A percentile compares a stretch with the other conserved stretches of the same genome.
These are phyloP conservation scores for Hemistola chrysoprasaria DNA, from an alignment of 2,888 invertebrate species.

Conservation along the genomic window DNA sequence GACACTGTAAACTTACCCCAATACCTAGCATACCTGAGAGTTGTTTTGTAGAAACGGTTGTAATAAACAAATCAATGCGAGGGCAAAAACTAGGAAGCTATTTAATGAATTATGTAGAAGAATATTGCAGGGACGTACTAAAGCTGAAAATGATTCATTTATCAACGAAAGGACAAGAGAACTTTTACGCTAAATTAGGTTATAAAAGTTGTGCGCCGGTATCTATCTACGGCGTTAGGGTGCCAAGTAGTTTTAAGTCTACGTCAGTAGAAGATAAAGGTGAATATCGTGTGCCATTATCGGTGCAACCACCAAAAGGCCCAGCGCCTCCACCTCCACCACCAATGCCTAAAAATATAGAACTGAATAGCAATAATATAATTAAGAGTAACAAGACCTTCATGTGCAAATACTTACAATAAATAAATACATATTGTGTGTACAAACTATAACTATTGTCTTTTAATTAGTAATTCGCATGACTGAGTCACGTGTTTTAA, in stretches of 20 bases:
- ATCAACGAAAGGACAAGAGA: constrained; percentile 88
- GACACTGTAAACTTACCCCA: constrained; percentile 90
- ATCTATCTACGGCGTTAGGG: constrained; percentile 84
- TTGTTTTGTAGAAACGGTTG: constrained; percentile 92
- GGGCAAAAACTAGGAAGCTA: constrained; percentile 90
- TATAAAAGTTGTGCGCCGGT: constrained; percentile 86
- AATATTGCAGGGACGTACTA: constrained; percentile 85
- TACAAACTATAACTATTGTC: no score
- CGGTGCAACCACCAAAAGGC: constrained; percentile 23
- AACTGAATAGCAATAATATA: constrained; percentile 35
- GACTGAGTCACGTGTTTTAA: no score
- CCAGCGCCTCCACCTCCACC: constrained; percentile 63
- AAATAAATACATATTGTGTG: no score
- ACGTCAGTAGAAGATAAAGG: constrained; percentile 32
- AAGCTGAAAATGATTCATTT: constrained; percentile 85
- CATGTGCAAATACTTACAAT: constrained; percentile 65
- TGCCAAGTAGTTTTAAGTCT: constrained; percentile 35
- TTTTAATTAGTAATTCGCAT: no score
- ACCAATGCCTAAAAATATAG: constrained; percentile 58
- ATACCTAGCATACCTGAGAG: constrained; percentile 86
- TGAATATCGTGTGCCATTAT: constrained; percentile 41
- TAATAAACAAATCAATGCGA: constrained; percentile 86
- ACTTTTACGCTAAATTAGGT: constrained; percentile 88
- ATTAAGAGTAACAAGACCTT: constrained; percentile 61
- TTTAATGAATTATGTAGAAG: constrained; percentile 88